A percentile compares a stretch with the other conserved stretches of the same genome.
Evolutionary conservation across 2,888 invertebrate genomes (phyloP).

Genomic region (Drosophila subsilvestris): DNA sequence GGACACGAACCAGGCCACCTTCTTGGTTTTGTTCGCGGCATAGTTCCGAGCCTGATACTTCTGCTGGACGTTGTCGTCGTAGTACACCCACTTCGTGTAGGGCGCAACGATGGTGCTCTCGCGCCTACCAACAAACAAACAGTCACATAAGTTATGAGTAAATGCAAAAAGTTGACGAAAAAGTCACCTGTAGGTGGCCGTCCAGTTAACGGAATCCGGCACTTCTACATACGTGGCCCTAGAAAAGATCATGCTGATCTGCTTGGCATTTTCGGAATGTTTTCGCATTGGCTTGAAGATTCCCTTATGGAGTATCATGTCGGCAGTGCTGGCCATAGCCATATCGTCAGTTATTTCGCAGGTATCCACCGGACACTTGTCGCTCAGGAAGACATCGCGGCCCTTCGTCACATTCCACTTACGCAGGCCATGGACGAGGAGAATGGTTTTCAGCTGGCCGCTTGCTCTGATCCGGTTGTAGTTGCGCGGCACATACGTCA

Average conservation of each 20-base stretch:
- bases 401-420: slow-evolving; percentile 91
- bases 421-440: slow-evolving; percentile 92
- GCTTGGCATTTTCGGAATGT: slow-evolving; percentile 87
- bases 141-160: neutral
- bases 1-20: slow-evolving; percentile 99
- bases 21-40: slow-evolving; percentile 96
- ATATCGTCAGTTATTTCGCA: slow-evolving; percentile 89
- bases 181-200: slow-evolving; percentile 93
- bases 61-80: slow-evolving; percentile 89
- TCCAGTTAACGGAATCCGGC: slow-evolving; percentile 95
- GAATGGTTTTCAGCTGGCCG: slow-evolving; percentile 82
- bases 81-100: slow-evolving; percentile 97
- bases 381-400: slow-evolving; percentile 87
- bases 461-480: slow-evolving; percentile 86
- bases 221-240: slow-evolving; percentile 93
- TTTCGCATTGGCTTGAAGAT: slow-evolving; percentile 90
- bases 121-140: slow-evolving; percentile 62
- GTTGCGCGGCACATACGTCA: slow-evolving; percentile 93
- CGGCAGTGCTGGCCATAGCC: slow-evolving; percentile 87
- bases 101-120: slow-evolving; percentile 98
- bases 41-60: slow-evolving; percentile 89
- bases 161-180: neutral
- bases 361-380: slow-evolving; percentile 94
- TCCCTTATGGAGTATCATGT: slow-evolving; percentile 95
- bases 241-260: slow-evolving; percentile 96